These are phyloP conservation scores for Rotaria magnacalcarata DNA, from an alignment of 2,888 invertebrate species.

Conservation along the genomic window DNA sequence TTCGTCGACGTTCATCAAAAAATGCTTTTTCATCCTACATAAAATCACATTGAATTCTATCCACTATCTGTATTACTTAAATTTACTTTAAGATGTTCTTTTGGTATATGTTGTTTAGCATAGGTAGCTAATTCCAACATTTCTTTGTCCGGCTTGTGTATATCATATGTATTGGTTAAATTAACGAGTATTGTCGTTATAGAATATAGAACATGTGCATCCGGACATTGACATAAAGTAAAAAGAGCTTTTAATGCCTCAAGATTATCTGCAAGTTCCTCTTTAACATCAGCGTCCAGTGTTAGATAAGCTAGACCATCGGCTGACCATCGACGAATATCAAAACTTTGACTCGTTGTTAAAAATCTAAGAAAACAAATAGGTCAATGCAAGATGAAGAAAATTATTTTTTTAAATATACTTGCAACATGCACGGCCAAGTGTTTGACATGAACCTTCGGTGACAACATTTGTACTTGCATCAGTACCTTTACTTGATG, in stretches of 20 bases:
- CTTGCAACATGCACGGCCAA: conserved; percentile 86
- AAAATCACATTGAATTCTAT: no score
- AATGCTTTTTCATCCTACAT: conserved; percentile 75
- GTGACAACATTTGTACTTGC: conserved; percentile 87
- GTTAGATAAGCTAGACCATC: conserved; percentile 93
- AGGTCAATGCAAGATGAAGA: no score
- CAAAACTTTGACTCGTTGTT: conserved; percentile 68
- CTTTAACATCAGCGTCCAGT: conserved; percentile 95
- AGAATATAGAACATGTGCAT: conserved; percentile 41
- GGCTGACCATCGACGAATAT: conserved; percentile 88
- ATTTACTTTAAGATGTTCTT: conserved; percentile 69
- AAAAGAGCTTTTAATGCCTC: conserved; percentile 61
- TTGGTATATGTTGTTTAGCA: conserved; percentile 96
- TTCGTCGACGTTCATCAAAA: conserved; percentile 69
- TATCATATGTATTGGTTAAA: conserved; percentile 92
- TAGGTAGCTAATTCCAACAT: conserved; percentile 95
- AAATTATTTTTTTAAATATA: conserved; percentile 50
- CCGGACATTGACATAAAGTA: conserved; percentile 34
- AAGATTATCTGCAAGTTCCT: conserved; percentile 81
- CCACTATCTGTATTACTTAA: background rate
- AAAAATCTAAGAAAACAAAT: conserved; percentile 65
- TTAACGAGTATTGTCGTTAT: conserved; percentile 76
- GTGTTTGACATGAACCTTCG: conserved; percentile 83
- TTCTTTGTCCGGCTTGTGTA: conserved; percentile 89
- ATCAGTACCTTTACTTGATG: conserved; percentile 75